Base-by-base conservation (phyloP, 2,888 invertebrate genomes). In the Ormyrus nitidulus region DNA sequence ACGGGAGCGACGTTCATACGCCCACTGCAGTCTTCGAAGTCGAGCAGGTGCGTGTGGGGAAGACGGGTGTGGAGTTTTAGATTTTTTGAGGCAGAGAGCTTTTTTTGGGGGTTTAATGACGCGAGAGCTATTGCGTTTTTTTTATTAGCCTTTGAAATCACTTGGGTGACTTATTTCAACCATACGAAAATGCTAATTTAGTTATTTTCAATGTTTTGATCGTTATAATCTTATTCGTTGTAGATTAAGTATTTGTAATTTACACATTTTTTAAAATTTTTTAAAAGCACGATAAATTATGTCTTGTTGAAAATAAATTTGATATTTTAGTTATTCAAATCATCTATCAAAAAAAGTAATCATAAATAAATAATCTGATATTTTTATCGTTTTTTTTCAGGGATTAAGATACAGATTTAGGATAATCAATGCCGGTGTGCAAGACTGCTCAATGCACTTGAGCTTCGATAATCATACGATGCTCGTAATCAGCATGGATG, bases 361-460 rank as follows among this genome's bases (percentile, higher is more conserved):
- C 13, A 13, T 13, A 13, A 13, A 13, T 13, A 13, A 13, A 13
- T 13, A 13, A 13, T 13, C 13, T 13, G 0, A 13, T 13, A 13
- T 13, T 49, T 71, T n/a, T 5, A 49, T 19, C 44, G 8, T 6
- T 10, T 54, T 4, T 9, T 58, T 61, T 6, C 34, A 78, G 72
- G 71, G 53, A 46, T 34, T 49, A 5, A 93, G 94, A 81, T 96
- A 97, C 88, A 93, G 97, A 78, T 96, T 97, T 85, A 93, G 97
- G 48, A 91, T 96, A 69, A 95, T 97, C 85, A 96, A 96, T 86
- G 95, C 96, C 0, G 97, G 96, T 87, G 96, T 96, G 87, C 92
- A 97, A 64, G 97, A 97, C 89, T 97, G 97, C 84, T 97, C 97
- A 85, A 34, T 34, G 34, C 34, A 34, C 34, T 34, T 34, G 34